Conservation (phyloP, 2,113 vertebrate species). For the Sander vitreus region DNA sequence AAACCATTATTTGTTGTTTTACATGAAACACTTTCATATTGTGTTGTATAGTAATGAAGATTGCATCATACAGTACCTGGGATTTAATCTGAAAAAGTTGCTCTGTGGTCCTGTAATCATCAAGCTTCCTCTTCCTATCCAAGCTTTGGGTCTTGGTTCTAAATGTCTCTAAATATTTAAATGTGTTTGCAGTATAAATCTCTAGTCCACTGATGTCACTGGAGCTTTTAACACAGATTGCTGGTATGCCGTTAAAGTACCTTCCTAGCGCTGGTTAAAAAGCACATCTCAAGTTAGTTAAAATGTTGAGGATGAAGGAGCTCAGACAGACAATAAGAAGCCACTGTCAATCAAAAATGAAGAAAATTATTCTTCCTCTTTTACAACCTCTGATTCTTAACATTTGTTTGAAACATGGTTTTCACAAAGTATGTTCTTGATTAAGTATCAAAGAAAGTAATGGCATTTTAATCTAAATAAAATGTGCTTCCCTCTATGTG, state of each 20-base stretch:
- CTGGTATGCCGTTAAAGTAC: background rate
- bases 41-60: background rate
- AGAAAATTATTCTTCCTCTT: background rate
- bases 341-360: background rate
- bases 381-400: background rate
- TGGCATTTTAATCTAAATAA: background rate
- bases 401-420: background rate
- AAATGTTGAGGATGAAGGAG: background rate
- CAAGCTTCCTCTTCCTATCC: background rate
- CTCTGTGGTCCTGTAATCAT: background rate
- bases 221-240: background rate
- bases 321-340: background rate
- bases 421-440: background rate
- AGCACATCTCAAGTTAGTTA: background rate
- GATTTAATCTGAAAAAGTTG: background rate
- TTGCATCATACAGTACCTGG: background rate
- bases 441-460: too few species aligned
- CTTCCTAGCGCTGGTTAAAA: background rate
- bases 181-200: background rate
- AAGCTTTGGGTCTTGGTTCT: background rate
- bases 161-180: conserved; percentile 8
- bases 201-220: background rate
- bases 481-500: background rate
- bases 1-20: background rate
- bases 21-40: background rate